These are phyloP conservation scores for Heliconius cydno DNA, from an alignment of 2,888 invertebrate species.

Conservation along the genomic window DNA sequence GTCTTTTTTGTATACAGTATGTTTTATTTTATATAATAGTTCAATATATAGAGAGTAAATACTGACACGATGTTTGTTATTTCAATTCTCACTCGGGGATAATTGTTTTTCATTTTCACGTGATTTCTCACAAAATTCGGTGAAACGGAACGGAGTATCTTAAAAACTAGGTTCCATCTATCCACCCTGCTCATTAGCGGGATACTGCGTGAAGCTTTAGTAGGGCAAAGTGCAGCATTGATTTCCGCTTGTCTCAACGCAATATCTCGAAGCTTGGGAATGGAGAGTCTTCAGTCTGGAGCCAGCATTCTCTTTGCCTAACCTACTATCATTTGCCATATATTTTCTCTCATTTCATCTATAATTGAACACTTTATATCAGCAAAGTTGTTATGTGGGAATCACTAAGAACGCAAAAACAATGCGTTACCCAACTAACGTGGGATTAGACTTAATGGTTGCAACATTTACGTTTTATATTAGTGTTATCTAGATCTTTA, in stretches of 20 bases:
- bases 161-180: too few species aligned
- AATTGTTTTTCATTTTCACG: too few species aligned
- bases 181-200: too few species aligned
- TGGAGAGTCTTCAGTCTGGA: too few species aligned
- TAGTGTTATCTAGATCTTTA: neutral
- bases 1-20: constrained; percentile 37
- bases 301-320: neutral
- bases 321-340: neutral
- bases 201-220: too few species aligned
- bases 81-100: neutral
- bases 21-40: constrained; percentile 3
- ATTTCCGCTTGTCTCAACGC: neutral
- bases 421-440: constrained; percentile 18
- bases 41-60: neutral
- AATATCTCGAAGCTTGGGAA: neutral
- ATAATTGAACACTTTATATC: neutral
- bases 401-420: neutral
- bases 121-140: too few species aligned
- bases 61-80: neutral
- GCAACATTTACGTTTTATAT: constrained; percentile 7
- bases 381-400: neutral
- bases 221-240: neutral
- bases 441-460: neutral
- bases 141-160: too few species aligned
- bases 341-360: neutral